Conservation (phyloP, 2,797 vertebrate species). For the Antennarius maculatus region DNA sequence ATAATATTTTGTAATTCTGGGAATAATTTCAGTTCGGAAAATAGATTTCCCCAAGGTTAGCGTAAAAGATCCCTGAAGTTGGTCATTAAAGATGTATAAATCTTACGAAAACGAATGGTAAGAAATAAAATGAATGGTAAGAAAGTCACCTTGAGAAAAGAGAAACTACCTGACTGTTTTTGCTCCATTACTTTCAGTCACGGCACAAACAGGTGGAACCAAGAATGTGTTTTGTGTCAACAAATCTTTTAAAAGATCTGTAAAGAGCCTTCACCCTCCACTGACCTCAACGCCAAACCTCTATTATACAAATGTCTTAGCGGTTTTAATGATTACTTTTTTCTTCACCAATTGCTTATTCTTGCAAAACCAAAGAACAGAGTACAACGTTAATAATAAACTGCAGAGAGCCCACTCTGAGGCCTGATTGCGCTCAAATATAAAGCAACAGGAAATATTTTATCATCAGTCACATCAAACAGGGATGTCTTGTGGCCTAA, state of each 20-base stretch:
- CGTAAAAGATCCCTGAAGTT: background rate
- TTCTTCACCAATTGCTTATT: slow-evolving; percentile 44
- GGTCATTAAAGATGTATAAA: background rate
- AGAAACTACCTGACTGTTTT: slow-evolving; percentile 3
- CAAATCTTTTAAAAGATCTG: slow-evolving; percentile 23
- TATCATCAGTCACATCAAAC: background rate
- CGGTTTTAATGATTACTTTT: slow-evolving; percentile 52
- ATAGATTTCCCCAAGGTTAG: no score
- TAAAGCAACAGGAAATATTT: background rate
- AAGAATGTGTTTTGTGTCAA: slow-evolving; percentile 66
- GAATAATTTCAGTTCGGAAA: background rate
- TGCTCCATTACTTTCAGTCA: no score
- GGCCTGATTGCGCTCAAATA: background rate
- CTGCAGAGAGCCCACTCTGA: slow-evolving; percentile 14
- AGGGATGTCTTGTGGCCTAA: no score
- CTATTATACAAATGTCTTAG: background rate
- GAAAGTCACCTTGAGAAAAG: slow-evolving; percentile 66
- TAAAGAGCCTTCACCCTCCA: slow-evolving; percentile 7
- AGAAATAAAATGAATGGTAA: slow-evolving; percentile 45
- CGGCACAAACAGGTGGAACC: slow-evolving; percentile 31
- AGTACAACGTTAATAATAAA: slow-evolving; percentile 49
- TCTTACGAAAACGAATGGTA: slow-evolving; percentile 57
- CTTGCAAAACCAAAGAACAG: background rate
- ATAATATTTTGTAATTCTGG: background rate
- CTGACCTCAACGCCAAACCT: background rate